Conservation (phyloP, 2,888 invertebrate species). For the Mythimna impura region DNA sequence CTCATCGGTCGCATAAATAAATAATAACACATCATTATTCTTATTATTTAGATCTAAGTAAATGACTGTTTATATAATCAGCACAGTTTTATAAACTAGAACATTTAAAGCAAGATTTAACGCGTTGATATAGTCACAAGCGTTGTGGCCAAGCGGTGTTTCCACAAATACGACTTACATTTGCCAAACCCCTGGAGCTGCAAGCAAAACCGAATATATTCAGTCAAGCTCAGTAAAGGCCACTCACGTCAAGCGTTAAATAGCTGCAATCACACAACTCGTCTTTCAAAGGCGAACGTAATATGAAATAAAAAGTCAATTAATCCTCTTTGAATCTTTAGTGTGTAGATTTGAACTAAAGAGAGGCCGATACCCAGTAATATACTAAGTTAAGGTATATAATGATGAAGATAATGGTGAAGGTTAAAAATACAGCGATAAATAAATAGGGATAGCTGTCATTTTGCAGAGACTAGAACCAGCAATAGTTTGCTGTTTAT, state of each 20-base stretch:
- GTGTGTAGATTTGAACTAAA: not conserved
- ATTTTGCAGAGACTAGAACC: too few relatives aligned
- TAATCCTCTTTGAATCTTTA: not conserved
- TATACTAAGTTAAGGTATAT: not conserved
- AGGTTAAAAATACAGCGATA: not conserved
- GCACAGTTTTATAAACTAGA: not conserved
- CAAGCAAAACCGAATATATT: constrained; percentile 10
- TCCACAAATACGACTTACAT: not conserved
- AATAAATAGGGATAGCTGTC: too few relatives aligned
- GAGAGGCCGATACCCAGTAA: not conserved
- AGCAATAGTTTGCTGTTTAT: not conserved
- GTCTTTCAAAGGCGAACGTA: not conserved
- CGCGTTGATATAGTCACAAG: not conserved
- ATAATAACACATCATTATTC: too few relatives aligned
- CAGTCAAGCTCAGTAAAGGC: not conserved
- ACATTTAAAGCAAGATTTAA: not conserved
- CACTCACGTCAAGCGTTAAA: not conserved
- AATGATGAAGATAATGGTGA: not conserved
- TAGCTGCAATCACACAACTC: not conserved
- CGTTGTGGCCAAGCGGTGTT: not conserved
- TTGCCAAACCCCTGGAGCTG: not conserved
- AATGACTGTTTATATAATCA: too few relatives aligned
- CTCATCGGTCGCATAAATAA: too few relatives aligned
- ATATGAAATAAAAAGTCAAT: not conserved
- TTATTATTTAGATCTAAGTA: too few relatives aligned